Conservation (phyloP, 2,113 vertebrate genomes). For the Tauraco erythrolophus region DNA sequence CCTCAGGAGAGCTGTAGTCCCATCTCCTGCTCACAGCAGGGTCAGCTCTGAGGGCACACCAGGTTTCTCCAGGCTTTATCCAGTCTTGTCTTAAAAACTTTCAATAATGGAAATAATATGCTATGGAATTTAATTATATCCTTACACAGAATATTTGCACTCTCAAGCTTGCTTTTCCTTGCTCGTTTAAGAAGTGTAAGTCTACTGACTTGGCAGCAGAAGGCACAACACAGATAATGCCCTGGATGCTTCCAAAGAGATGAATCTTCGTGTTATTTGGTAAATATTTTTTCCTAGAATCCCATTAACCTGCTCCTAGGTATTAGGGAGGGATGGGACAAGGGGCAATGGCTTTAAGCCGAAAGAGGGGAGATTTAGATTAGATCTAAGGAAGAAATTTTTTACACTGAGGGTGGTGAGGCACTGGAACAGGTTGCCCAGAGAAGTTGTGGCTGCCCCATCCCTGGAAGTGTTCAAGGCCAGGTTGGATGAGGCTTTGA, state of each 20-base stretch:
- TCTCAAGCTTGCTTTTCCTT: background rate
- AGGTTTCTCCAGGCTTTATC: background rate
- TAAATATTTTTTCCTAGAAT: background rate
- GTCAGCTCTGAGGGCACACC: background rate
- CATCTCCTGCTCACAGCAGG: background rate
- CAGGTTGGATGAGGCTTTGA: too few relatives aligned
- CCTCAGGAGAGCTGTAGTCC: background rate
- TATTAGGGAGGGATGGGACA: too few relatives aligned
- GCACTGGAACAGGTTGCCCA: too few relatives aligned
- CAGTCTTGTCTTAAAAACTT: background rate
- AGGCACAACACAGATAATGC: background rate
- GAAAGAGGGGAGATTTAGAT: too few relatives aligned
- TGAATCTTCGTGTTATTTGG: background rate
- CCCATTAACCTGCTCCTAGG: background rate
- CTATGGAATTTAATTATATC: background rate
- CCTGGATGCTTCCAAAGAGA: background rate
- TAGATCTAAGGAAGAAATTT: too few relatives aligned
- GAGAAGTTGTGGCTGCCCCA: too few relatives aligned
- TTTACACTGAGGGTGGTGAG: too few relatives aligned
- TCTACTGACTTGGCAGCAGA: background rate
- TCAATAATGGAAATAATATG: background rate
- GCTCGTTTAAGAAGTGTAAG: background rate
- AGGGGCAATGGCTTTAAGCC: too few relatives aligned
- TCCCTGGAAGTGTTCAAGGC: too few relatives aligned
- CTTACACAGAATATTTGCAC: background rate